Base-by-base conservation (phyloP, 2,797 vertebrate genomes). In the Sebastes reedi region DNA sequence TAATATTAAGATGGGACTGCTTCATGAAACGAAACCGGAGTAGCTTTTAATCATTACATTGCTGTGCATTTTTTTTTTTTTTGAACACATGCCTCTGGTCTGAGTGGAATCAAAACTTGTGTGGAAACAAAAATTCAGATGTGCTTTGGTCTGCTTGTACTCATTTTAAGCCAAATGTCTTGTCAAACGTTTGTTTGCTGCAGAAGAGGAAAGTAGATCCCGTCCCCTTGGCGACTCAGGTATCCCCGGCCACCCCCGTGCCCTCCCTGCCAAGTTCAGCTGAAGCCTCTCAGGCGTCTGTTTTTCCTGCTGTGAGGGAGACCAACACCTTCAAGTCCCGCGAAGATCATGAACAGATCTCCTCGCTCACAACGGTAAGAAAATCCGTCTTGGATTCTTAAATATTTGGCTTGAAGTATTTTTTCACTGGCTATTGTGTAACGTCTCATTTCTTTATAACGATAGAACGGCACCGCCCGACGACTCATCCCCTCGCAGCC, bases 171-270 rank as follows among this genome's bases (percentile, higher is more conserved):
- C 61, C 36, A 16, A 34, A 76, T 52, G 3, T 84, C 50, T 84
- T 42, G n/a, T n/a, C n/a, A n/a, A 22, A n/a, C 0, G 2, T 81
- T 46, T 92, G 27, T 89, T 71, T 78, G 18, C 75, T 69, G 65
- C 96, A 98, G 97, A 99, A 99, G 93, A 96, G 98, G 82, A 99
- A 99, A 93, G 97, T 96, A 61, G 98, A 99, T 77, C 89, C 97
- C 2, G 96, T 97, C 69, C 95, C 96, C 61, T 66, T 96, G 89
- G 94, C 91, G 27, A 92, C 95, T 70, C 96, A 96, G 91, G 95
- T 95, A 73, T 93, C 97, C 0, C 97, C 97, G 0, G 96, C 95
- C 34, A 95, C 95, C 62, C 96, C 98, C 0, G 97, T 97, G 81
- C 96, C 96, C 16, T 93, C 95, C 34, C 86, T 98, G 86, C 96